Percentiles rank a stretch among this genome's conserved stretches.
These are phyloP conservation scores for Apis dorsata DNA, from an alignment of 1,140 invertebrate genomes.

Conservation along the genomic window DNA sequence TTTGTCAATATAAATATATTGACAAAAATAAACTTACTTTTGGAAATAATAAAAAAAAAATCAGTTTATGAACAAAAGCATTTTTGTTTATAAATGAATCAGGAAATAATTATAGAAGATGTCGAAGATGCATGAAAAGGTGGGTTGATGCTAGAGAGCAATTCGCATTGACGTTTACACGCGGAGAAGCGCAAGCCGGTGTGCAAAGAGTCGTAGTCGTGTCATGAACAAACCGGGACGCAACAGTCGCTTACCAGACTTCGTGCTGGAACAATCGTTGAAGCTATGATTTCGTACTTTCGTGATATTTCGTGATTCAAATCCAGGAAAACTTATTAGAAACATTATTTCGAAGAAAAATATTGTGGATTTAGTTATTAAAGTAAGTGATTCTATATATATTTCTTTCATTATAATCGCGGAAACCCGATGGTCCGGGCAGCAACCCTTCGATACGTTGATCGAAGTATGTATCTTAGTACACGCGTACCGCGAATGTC, in stretches of 20 bases:
- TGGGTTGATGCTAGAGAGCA: conserved; percentile 30
- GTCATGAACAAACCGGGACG: conserved; percentile 56
- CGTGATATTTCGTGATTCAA: conserved; percentile 37
- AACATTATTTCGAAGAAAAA: not conserved
- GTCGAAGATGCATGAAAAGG: conserved; percentile 18
- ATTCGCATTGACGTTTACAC: conserved; percentile 66
- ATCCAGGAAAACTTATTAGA: conserved; percentile 16
- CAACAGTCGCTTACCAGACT: conserved; percentile 68
- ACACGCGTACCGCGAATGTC: conserved; percentile 22
- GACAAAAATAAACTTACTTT: not conserved
- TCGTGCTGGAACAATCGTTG: conserved; percentile 47
- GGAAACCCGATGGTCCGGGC: not conserved
- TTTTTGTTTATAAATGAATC: conserved; percentile 18
- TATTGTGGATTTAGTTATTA: not conserved
- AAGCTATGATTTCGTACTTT: conserved; percentile 32
- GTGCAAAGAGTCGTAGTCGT: conserved; percentile 26
- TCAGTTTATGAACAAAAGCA: not conserved
- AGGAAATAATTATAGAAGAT: not conserved
- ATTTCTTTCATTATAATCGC: not conserved
- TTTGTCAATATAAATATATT: not conserved
- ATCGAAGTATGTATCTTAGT: conserved; percentile 48
- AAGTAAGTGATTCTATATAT: conserved; percentile 14
- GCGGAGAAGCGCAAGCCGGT: conserved; percentile 54
- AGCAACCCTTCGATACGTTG: conserved; percentile 35
- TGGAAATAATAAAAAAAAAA: not conserved